Conservation (phyloP, 1,140 invertebrate genomes). For the Zaprionus capensis region DNA sequence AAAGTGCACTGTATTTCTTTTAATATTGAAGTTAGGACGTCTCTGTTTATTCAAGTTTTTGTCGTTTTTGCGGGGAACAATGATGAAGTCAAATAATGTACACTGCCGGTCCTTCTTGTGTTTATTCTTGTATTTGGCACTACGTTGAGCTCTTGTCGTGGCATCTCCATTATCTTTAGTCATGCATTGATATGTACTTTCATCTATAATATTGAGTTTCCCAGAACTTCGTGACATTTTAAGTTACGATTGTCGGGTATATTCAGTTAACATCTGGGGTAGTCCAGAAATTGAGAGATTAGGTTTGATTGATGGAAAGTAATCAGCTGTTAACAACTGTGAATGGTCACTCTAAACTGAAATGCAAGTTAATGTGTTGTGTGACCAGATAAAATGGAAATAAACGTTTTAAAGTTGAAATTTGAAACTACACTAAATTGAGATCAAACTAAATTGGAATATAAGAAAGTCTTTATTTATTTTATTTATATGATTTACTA, state of each 20-base stretch:
- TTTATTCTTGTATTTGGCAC: conserved; percentile 68
- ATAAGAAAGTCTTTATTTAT: too few species aligned
- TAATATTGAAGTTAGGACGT: conserved; percentile 27
- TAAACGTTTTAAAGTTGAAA: background rate
- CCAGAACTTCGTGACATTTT: conserved; percentile 51
- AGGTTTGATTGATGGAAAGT: background rate
- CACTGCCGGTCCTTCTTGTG: conserved; percentile 44
- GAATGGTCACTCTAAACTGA: background rate
- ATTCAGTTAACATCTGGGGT: background rate
- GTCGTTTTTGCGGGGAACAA: conserved; percentile 33
- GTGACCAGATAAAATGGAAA: background rate
- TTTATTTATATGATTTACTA: conserved; percentile 13
- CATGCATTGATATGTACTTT: conserved; percentile 39
- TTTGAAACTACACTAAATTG: background rate
- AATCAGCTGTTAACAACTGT: background rate
- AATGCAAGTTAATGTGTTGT: background rate
- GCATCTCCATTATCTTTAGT: conserved; percentile 7
- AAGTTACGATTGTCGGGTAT: background rate
- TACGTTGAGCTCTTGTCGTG: conserved; percentile 37
- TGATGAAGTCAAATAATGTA: conserved; percentile 62
- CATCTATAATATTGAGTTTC: conserved; percentile 56
- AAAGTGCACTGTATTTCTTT: background rate
- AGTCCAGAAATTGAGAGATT: background rate
- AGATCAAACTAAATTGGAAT: background rate
- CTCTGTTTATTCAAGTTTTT: conserved; percentile 25